Conservation (phyloP, 1,140 invertebrate genomes). For the Drosophila funebris region DNA sequence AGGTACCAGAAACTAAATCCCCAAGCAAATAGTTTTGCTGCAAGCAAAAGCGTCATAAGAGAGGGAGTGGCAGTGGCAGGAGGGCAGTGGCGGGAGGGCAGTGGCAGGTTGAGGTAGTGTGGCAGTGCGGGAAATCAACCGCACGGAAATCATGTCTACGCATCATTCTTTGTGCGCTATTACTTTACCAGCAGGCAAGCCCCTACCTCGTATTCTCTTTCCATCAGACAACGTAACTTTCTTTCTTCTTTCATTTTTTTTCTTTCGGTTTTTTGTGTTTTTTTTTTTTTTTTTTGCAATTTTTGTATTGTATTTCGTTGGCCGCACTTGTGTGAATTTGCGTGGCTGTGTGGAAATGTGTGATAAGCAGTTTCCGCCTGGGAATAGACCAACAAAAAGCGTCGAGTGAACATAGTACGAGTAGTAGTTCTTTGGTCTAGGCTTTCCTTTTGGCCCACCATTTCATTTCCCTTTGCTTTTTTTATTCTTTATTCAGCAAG, state of each 20-base stretch:
- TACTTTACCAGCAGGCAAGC: constrained; percentile 49
- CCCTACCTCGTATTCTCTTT: not conserved
- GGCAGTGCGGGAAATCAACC: constrained; percentile 63
- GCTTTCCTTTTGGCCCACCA: constrained; percentile 12
- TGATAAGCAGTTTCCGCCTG: constrained; percentile 79
- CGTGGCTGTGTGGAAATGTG: constrained; percentile 78
- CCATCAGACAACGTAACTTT: constrained; percentile 9
- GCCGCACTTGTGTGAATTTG: constrained; percentile 64
- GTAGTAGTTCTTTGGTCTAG: constrained; percentile 32
- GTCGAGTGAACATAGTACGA: constrained; percentile 2
- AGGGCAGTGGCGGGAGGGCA: not conserved
- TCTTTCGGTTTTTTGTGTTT: constrained; percentile 7
- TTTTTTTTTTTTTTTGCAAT: constrained; percentile 38
- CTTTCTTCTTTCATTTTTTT: constrained; percentile 22
- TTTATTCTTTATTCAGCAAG: constrained; percentile 24
- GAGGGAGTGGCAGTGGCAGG: not conserved
- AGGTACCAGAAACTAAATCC: constrained; percentile 76
- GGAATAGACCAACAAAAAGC: constrained; percentile 57
- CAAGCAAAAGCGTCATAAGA: constrained; percentile 3
- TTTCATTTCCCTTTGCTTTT: not conserved
- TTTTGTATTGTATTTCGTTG: constrained; percentile 74
- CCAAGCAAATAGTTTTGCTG: constrained; percentile 72
- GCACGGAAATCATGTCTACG: constrained; percentile 82
- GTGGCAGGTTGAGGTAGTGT: not conserved
- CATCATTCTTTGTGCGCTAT: constrained; percentile 80